Base-by-base conservation (phyloP, 2,797 vertebrate genomes). In the Alosa sapidissima region DNA sequence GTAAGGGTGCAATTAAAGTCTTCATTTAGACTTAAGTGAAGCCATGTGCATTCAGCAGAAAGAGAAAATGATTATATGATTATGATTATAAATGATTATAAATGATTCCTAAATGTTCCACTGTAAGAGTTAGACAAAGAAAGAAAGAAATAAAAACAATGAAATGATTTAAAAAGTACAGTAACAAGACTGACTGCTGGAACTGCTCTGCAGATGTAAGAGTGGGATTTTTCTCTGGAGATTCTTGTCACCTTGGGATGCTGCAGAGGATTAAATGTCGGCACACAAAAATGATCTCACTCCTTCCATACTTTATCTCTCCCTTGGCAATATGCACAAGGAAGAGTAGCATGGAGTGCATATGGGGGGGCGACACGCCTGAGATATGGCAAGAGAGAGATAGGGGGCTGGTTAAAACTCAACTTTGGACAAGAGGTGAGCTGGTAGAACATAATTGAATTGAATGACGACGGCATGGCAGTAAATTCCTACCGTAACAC, bases 401-500 rank as follows among this genome's bases (percentile, higher is more conserved):
- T 45, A 8, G 72, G 72, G 41, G 36, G 36, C 16, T 19, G 36
- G 14, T 78, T 19, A 82, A 82, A 82, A 82, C 49, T 28, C 7
- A 45, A 78, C 36, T 19, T 78, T 47, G 6, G 72, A 78, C 72
- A 78, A 19, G 75, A 88, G 72, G 86, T 24, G 89, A 90, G 86
- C 36, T 45, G 72, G 41, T 78, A 78, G 72, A 47, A 78, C 72
- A 78, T 21, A 45, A 47, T 13, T 78, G 68, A 75, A 75, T 75
- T 14, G 72, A 78, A 86, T 89, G 87, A 86, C 75, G 88, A 88
- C 91, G 91, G 89, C 86, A 83, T 89, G 89, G 89, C 88, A 86
- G 88, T 86, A 90, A 92, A 95, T 95, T 94, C 93, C 92, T 90
- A 89, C 92, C 92, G 90, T 93, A 93, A 91, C 93, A 94, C 91